Percentiles rank a stretch among this genome's conserved stretches.
Evolutionary conservation across 1,140 invertebrate species (phyloP).

Genomic region (Schmidtea mediterranea): DNA sequence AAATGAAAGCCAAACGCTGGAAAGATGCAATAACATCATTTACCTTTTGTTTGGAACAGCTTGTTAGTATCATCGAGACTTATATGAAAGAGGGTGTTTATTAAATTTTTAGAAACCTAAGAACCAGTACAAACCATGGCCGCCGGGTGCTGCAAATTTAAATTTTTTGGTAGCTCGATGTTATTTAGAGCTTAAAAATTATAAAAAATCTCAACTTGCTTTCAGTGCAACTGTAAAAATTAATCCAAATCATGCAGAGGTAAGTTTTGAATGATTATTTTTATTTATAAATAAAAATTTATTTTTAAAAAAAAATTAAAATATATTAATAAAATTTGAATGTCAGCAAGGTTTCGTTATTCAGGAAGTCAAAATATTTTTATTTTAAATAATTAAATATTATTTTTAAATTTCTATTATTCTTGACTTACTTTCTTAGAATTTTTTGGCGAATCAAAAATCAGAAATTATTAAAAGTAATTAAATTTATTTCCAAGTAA

Average conservation of each 20-base stretch:
- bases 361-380: no score
- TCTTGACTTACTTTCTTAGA: no score
- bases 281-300: neutral
- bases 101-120: constrained; percentile 10
- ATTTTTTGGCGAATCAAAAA: no score
- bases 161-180: constrained; percentile 23
- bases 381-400: neutral
- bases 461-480: no score
- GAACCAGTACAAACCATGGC: neutral
- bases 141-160: constrained; percentile 15
- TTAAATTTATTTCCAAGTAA: no score
- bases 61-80: constrained; percentile 10
- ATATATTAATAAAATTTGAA: neutral
- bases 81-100: neutral
- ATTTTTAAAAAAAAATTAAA: neutral
- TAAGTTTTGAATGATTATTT: constrained; percentile 10
- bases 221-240: constrained; percentile 23
- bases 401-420: no score
- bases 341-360: no score
- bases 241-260: constrained; percentile 19
- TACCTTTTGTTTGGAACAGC: constrained; percentile 14
- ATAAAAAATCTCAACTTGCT: constrained; percentile 15
- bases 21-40: constrained; percentile 20
- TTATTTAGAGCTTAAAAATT: constrained; percentile 18
- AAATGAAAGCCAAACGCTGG: constrained; percentile 25